Evolutionary conservation across 2,113 vertebrate genomes (phyloP).

Genomic region (Isurus oxyrinchus): DNA sequence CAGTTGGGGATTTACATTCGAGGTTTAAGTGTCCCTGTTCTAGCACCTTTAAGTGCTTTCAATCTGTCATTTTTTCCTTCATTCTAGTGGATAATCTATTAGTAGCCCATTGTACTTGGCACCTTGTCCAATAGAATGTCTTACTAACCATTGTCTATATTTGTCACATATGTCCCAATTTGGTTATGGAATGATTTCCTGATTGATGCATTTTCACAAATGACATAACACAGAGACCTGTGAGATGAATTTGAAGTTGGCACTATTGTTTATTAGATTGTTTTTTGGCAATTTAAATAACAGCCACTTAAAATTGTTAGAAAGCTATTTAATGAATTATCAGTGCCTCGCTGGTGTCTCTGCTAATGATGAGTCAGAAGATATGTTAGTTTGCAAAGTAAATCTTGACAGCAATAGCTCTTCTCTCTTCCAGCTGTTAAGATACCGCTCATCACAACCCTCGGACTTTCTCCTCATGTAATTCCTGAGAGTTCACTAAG

Average conservation of each 20-base stretch:
- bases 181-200: constrained; percentile 24
- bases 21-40: not conserved
- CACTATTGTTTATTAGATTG: not conserved
- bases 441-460: not conserved
- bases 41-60: not conserved
- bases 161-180: not conserved
- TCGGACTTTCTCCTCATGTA: not conserved
- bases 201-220: constrained; percentile 23
- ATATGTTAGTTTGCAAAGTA: not conserved
- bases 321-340: not conserved
- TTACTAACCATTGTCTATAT: constrained; percentile 23
- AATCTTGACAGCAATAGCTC: not conserved
- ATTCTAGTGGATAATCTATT: not conserved
- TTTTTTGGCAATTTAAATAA: not conserved
- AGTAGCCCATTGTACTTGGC: not conserved
- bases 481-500: not conserved
- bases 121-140: not conserved
- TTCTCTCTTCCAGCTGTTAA: not conserved
- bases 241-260: not conserved
- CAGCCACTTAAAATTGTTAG: not conserved
- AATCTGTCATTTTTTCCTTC: not conserved
- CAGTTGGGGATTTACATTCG: not conserved
- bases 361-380: not conserved
- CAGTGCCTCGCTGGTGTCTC: not conserved
- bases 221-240: constrained; percentile 7